These are phyloP conservation scores for Amphiduros pacificus DNA, from an alignment of 2,888 invertebrate genomes.

Conservation along the genomic window DNA sequence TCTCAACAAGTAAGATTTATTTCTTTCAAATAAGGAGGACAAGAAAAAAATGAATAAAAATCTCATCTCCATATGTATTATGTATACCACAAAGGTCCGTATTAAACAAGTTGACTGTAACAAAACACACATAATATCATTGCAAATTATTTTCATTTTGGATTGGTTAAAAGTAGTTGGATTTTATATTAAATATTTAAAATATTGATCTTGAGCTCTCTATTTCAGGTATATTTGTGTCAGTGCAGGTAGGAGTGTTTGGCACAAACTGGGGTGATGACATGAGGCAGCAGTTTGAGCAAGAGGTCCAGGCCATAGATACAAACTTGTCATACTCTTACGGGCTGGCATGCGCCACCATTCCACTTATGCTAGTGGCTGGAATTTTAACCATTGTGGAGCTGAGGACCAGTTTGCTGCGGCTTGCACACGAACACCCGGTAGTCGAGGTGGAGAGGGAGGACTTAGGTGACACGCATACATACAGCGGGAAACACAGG, in stretches of 20 bases:
- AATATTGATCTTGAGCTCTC: not conserved
- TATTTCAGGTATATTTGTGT: conserved; percentile 14
- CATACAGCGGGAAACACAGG: too few relatives aligned
- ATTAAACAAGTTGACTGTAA: not conserved
- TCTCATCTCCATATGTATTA: not conserved
- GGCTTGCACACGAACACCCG: too few relatives aligned
- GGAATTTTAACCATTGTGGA: conserved; percentile 17
- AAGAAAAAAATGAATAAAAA: too few relatives aligned
- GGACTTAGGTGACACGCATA: too few relatives aligned
- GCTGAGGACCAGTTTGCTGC: conserved; percentile 6
- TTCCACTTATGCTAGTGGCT: conserved; percentile 19
- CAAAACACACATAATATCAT: not conserved
- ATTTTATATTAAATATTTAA: too few relatives aligned
- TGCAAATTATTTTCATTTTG: not conserved
- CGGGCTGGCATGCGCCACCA: conserved; percentile 17
- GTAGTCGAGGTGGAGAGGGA: too few relatives aligned
- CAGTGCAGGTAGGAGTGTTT: not conserved
- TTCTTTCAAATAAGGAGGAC: too few relatives aligned
- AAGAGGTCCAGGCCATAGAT: not conserved
- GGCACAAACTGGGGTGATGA: conserved; percentile 21
- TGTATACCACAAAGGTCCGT: not conserved
- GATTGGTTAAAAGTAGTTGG: not conserved
- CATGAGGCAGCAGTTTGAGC: conserved; percentile 5
- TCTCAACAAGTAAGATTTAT: conserved; percentile 20
- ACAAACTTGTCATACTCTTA: conserved; percentile 22